Base-by-base conservation (phyloP, 2,113 vertebrate species). In the Azemiops feae region DNA sequence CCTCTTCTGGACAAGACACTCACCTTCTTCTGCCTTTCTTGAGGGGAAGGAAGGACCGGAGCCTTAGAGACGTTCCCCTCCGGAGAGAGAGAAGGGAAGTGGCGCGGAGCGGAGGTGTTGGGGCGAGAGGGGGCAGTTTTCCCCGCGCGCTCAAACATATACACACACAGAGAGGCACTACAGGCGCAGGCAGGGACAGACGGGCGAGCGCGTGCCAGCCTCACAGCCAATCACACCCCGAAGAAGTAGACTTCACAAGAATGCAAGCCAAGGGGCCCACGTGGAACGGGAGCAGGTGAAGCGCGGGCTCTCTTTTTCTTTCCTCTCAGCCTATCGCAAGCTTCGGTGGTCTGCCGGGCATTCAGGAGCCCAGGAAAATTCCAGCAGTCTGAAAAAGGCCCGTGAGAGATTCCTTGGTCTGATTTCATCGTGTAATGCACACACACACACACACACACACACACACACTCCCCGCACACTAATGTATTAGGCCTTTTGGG, bases 181-280 rank as follows among this genome's bases (percentile, higher is more conserved):
- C 6, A 6, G 20, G 3, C 86, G 10, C 39, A 27, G 58, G 6
- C 30, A 8, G 34, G 27, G 53, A 34, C 30, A 20, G 47, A 22
- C 50, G 1, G 9, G 27, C 9, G 4, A 18, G 52, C 10, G 27
- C 86, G 2, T 8, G 1, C 47, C 45, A 10, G 9, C 53, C 54
- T 27, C 47, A 14, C 89, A 43, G 53, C 92, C 92, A 93, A 93
- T 93, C 89, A 85, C 23, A 25, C 92, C n/a, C 45, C 22, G 54
- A 25, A 5, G 5, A 90, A 34, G n/a, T 30, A 20, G 14, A 50
- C 58, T 64, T 64, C 22, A 12, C 54, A 57, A 58, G 43, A 16
- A 52, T 23, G 39, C 3, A 30, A 54, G 6, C 2, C 16, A 1
- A 0, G 20, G 60, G 6, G 7, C 10, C 50, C 55, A 52, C 69